Percentiles rank a stretch among this genome's conserved stretches.
These are phyloP conservation scores for Sycobia sp. DNA, from an alignment of 1,140 invertebrate species.

Conservation along the genomic window DNA sequence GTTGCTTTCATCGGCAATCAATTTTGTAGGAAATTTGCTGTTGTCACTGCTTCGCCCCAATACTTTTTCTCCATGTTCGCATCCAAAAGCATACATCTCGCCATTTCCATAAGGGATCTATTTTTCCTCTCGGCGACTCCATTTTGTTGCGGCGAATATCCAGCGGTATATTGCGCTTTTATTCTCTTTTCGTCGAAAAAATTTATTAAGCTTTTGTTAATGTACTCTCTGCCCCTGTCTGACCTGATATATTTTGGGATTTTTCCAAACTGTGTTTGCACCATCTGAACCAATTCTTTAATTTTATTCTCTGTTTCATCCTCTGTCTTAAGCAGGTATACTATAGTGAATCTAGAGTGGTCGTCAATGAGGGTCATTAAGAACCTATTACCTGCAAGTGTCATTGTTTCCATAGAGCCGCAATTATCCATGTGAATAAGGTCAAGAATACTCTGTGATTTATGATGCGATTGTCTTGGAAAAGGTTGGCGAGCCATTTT, in stretches of 20 bases:
- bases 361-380: background rate
- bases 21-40: conserved; percentile 36
- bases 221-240: background rate
- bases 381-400: background rate
- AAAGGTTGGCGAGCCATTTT: conserved; percentile 3
- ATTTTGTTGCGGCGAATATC: no score
- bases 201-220: background rate
- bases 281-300: background rate
- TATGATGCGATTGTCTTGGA: background rate
- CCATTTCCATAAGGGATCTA: no score
- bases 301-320: background rate
- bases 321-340: background rate
- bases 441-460: background rate
- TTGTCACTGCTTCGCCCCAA: conserved; percentile 55
- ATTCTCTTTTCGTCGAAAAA: background rate
- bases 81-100: no score
- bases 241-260: background rate
- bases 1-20: conserved; percentile 12
- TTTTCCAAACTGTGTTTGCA: conserved; percentile 32
- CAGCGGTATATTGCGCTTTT: background rate
- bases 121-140: conserved; percentile 39
- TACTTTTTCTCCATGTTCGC: no score
- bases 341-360: background rate
- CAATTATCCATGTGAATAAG: conserved; percentile 2
- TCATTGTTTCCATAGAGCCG: no score